Evolutionary conservation across 2,888 invertebrate species (phyloP).

Genomic region (Eristalis arbustorum): DNA sequence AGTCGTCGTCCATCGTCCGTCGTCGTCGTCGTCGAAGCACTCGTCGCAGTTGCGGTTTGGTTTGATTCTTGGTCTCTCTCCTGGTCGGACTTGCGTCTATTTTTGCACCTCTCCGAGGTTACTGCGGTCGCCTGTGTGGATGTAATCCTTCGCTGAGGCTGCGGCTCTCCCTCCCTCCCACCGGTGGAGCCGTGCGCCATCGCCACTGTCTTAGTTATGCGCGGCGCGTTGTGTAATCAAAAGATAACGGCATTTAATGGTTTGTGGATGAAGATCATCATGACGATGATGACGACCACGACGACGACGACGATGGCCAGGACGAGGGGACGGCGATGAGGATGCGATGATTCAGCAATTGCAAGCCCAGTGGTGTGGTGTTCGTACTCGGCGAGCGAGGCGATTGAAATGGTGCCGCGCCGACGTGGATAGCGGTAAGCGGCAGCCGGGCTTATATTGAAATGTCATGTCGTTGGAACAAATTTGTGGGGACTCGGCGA

Average conservation of each 20-base stretch:
- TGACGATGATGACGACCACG: constrained; percentile 28
- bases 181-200: background rate
- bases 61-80: constrained; percentile 7
- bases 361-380: constrained; percentile 19
- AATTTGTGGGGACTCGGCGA: constrained; percentile 44
- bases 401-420: constrained; percentile 42
- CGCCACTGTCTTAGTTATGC: constrained; percentile 44
- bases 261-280: constrained; percentile 55
- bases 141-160: constrained; percentile 59
- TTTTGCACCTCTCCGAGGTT: constrained; percentile 65
- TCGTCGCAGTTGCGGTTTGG: constrained; percentile 9
- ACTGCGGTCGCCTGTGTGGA: constrained; percentile 32
- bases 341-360: constrained; percentile 49
- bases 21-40: background rate
- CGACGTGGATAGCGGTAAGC: constrained; percentile 52
- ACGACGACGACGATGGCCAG: background rate
- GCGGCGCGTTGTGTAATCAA: constrained; percentile 68
- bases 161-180: constrained; percentile 1
- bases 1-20: background rate
- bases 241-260: constrained; percentile 70
- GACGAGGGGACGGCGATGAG: background rate
- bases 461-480: constrained; percentile 63
- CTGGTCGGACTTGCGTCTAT: constrained; percentile 51
- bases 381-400: constrained; percentile 4
- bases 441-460: constrained; percentile 50